These are phyloP conservation scores for Coelogynopora nodosa DNA, from an alignment of 2,888 invertebrate species.

Conservation along the genomic window DNA sequence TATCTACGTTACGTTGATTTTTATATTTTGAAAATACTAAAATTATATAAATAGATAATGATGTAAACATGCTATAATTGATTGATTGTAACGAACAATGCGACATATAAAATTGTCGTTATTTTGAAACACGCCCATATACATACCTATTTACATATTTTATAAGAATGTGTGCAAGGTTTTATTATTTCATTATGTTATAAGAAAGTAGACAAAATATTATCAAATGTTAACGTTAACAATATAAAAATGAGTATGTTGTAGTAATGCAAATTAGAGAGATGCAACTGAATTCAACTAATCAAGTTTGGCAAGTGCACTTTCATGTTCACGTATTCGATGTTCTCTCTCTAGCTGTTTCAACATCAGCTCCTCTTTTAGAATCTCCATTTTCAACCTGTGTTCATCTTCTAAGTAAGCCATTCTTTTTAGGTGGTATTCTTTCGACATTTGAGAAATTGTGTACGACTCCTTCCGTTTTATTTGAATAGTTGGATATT, in stretches of 20 bases:
- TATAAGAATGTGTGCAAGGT: not conserved
- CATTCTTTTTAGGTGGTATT: not conserved
- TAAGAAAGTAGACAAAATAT: conserved; percentile 25
- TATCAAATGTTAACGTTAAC: conserved; percentile 27
- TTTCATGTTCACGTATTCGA: not conserved
- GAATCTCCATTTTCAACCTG: not conserved
- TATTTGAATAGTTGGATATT: not conserved
- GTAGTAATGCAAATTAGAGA: conserved; percentile 25
- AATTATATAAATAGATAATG: not conserved
- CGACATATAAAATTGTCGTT: not conserved
- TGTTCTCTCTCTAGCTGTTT: not conserved
- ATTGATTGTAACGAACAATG: not conserved
- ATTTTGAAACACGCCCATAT: not conserved
- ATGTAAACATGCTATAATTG: not conserved
- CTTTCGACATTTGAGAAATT: not conserved
- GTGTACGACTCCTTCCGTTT: not conserved
- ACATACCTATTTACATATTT: not conserved
- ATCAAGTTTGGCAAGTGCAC: conserved; percentile 25
- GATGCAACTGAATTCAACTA: conserved; percentile 18
- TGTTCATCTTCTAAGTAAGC: not conserved
- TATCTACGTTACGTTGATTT: not conserved
- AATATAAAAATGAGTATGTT: conserved; percentile 28
- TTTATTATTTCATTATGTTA: not conserved
- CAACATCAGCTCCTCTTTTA: not conserved
- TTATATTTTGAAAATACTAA: not conserved